A percentile compares a stretch with the other conserved stretches of the same genome.
Evolutionary conservation across 1,140 invertebrate genomes (phyloP).

Genomic region (Procambarus virginalis): DNA sequence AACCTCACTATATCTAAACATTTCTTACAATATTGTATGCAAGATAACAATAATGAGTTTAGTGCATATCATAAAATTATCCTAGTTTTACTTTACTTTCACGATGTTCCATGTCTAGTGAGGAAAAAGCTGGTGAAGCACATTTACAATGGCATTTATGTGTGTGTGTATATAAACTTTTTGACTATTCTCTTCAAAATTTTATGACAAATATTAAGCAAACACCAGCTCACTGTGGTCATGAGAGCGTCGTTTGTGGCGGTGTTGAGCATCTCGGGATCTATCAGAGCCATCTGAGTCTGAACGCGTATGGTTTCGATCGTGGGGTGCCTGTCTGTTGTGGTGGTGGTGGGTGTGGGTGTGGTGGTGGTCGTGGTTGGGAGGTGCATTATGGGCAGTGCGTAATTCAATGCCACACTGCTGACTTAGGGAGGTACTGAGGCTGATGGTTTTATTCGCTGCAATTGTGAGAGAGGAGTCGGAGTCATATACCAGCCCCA

Average conservation of each 20-base stretch:
- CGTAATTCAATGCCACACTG: slow-evolving; percentile 58
- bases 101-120: too few relatives aligned
- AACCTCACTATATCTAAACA: too few relatives aligned
- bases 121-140: too few relatives aligned
- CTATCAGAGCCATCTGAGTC: slow-evolving; percentile 60
- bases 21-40: too few relatives aligned
- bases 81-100: too few relatives aligned
- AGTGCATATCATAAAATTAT: too few relatives aligned
- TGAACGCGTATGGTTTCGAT: slow-evolving; percentile 32
- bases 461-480: slow-evolving; percentile 74
- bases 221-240: slow-evolving; percentile 1
- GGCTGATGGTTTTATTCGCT: slow-evolving; percentile 73
- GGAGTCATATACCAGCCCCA: slow-evolving; percentile 71
- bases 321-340: slow-evolving; percentile 8
- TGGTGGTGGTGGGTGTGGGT: slow-evolving; percentile 20
- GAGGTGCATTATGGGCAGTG: slow-evolving; percentile 37
- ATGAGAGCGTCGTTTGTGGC: slow-evolving; percentile 19
- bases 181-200: too few relatives aligned
- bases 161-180: too few relatives aligned
- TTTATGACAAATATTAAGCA: too few relatives aligned
- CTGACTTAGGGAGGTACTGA: slow-evolving; percentile 73
- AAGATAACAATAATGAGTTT: too few relatives aligned
- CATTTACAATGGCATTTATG: too few relatives aligned
- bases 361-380: slow-evolving; percentile 18
- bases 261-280: slow-evolving; percentile 50